Conservation (phyloP, 2,888 invertebrate species). For the Ceratothoa steindachneri region DNA sequence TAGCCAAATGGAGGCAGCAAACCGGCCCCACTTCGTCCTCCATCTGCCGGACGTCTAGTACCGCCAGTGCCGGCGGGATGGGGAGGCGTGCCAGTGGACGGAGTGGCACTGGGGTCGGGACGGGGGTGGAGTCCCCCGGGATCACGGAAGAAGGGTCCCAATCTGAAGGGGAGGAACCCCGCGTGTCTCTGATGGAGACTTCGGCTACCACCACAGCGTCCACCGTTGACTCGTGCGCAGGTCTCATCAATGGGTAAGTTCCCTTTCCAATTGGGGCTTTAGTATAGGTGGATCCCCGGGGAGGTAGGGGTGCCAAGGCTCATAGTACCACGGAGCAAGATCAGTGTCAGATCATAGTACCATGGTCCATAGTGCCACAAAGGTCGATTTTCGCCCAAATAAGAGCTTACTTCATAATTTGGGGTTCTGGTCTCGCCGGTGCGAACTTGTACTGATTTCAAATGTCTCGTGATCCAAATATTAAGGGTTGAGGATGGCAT, state of each 20-base stretch:
- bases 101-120: not conserved
- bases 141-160: not conserved
- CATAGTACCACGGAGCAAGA: no score
- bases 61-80: not conserved
- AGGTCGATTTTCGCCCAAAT: no score
- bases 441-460: no score
- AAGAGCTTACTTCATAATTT: no score
- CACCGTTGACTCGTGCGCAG: conserved; percentile 41
- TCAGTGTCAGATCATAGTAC: no score
- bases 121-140: not conserved
- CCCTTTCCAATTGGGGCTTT: no score
- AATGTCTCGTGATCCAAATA: no score
- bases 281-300: not conserved
- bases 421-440: no score
- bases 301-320: no score
- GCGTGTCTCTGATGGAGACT: conserved; percentile 34
- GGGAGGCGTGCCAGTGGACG: conserved; percentile 1
- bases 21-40: not conserved
- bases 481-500: no score
- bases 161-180: conserved; percentile 8
- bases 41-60: not conserved
- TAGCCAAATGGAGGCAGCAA: not conserved
- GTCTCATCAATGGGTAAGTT: conserved; percentile 32
- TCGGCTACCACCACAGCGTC: conserved; percentile 30
- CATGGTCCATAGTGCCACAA: no score